Conservation (phyloP, 2,113 vertebrate genomes). For the Calypte anna region DNA sequence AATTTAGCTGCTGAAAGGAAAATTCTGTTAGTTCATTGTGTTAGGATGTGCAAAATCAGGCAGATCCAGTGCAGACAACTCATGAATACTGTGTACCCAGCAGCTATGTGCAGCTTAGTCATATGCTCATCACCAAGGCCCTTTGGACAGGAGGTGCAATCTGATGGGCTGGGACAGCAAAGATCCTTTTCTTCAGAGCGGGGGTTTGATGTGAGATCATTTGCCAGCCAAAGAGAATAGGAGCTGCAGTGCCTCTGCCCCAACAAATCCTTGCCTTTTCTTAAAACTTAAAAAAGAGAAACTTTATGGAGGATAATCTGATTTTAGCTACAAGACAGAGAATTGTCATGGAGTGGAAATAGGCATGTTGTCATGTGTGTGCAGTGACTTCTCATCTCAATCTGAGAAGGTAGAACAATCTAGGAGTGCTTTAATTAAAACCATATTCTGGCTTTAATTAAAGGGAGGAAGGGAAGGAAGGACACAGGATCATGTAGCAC, state of each 20-base stretch:
- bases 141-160: not conserved
- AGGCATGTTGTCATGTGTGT: rapidly evolving
- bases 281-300: not conserved
- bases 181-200: not conserved
- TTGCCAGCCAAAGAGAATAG: not conserved
- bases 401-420: not conserved
- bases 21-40: not conserved
- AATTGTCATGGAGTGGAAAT: not conserved
- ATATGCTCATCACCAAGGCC: not conserved
- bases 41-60: not conserved
- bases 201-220: rapidly evolving
- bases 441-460: not conserved
- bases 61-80: not conserved
- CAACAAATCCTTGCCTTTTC: not conserved
- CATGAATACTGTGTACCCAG: not conserved
- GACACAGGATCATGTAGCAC: not conserved
- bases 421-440: not conserved
- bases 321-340: not conserved
- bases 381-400: not conserved
- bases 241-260: not conserved
- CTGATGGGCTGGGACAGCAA: not conserved
- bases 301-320: not conserved
- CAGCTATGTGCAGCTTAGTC: not conserved
- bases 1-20: not conserved
- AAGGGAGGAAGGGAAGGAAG: not conserved